A percentile compares a stretch with the other conserved stretches of the same genome.
phyloP scores from a whole-genome alignment of 2,797 vertebrate genomes.

The Limosa lapponica region DNA sequence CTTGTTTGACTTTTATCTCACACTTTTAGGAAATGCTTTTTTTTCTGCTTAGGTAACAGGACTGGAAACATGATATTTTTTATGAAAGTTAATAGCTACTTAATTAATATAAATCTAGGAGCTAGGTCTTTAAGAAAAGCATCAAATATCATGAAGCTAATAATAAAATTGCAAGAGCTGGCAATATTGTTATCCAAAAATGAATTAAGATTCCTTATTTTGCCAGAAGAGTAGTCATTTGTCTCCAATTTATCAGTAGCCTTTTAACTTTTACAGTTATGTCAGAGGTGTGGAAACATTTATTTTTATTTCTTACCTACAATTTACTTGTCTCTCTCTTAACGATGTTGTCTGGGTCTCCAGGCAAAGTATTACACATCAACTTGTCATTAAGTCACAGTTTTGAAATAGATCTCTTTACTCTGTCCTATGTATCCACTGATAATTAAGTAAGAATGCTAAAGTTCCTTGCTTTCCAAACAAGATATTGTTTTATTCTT shows the following conservation, averaged over 20 bases:
- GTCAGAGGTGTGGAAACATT: conserved; percentile 77
- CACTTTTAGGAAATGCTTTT: background rate
- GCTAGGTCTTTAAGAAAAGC: conserved; percentile 6
- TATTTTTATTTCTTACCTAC: conserved; percentile 80
- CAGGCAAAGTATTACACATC: conserved; percentile 79
- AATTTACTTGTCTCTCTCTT: conserved; percentile 76
- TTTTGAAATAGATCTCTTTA: conserved; percentile 70
- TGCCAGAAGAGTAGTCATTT: conserved; percentile 61
- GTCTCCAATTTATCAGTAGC: conserved; percentile 70
- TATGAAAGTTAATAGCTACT: conserved; percentile 24
- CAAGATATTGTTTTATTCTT: background rate
- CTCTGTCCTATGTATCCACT: conserved; percentile 63
- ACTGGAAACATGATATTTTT: background rate
- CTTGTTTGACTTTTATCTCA: background rate
- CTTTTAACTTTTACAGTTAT: conserved; percentile 77
- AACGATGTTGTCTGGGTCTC: conserved; percentile 76
- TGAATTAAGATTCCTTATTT: conserved; percentile 58
- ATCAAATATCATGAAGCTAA: conserved; percentile 32
- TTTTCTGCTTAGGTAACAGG: background rate
- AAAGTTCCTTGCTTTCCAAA: conserved; percentile 32
- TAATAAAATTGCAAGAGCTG: conserved; percentile 32
- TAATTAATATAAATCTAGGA: conserved; percentile 50
- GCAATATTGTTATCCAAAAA: conserved; percentile 38
- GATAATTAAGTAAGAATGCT: conserved; percentile 65
- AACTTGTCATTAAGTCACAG: conserved; percentile 77